A percentile compares a stretch with the other conserved stretches of the same genome.
phyloP scores from a whole-genome alignment of 2,797 vertebrate genomes.

The Serranus cabrilla region DNA sequence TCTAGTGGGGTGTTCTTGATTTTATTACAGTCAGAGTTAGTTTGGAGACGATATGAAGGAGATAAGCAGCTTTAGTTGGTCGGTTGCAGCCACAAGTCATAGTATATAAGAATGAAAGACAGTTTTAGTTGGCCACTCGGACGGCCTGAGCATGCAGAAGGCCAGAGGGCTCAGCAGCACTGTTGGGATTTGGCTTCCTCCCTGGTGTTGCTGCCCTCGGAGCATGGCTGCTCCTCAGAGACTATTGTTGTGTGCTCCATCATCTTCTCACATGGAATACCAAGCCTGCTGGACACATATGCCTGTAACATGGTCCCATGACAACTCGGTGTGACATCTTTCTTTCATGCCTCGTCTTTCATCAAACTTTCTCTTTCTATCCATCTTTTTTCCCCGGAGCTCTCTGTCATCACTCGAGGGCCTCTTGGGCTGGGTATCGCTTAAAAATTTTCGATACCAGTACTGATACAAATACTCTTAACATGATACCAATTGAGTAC shows the following conservation, averaged over 20 bases:
- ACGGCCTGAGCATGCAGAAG: conserved; percentile 25
- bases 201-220: conserved; percentile 49
- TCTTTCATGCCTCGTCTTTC: conserved; percentile 64
- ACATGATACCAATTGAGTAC: too few relatives aligned
- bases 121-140: conserved; percentile 18
- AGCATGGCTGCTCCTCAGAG: conserved; percentile 71
- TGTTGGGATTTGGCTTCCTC: conserved; percentile 49
- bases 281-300: conserved; percentile 63
- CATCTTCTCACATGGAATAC: conserved; percentile 58
- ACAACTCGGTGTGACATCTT: conserved; percentile 53
- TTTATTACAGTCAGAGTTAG: neutral
- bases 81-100: neutral
- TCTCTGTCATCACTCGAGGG: conserved; percentile 53
- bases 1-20: conserved; percentile 6
- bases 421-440: too few relatives aligned
- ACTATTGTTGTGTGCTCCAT: conserved; percentile 36
- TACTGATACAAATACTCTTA: too few relatives aligned
- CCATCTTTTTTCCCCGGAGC: conserved; percentile 28
- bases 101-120: neutral
- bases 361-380: conserved; percentile 54
- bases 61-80: conserved; percentile 14
- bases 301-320: conserved; percentile 55
- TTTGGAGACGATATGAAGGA: conserved; percentile 1
- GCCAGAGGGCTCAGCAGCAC: conserved; percentile 33
- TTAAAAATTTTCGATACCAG: too few relatives aligned